Conservation (phyloP, 2,888 invertebrate species). For the Steinernema hermaphroditum region DNA sequence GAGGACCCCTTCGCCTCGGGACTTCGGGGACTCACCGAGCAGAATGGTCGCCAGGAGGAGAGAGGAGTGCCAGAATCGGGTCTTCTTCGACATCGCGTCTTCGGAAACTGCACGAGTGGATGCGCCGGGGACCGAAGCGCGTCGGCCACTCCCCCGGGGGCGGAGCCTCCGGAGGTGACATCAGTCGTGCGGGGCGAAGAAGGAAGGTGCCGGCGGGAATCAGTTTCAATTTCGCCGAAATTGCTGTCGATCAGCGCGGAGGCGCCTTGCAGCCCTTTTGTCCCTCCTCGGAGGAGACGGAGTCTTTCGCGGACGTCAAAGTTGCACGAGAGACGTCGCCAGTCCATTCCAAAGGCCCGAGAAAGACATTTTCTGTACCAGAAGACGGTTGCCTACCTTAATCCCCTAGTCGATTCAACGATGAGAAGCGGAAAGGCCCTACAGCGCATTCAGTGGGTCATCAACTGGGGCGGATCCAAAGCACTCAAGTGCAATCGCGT, state of each 20-base stretch:
- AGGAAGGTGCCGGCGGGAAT: slow-evolving; percentile 16
- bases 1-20: no score
- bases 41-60: slow-evolving; percentile 11
- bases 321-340: no score
- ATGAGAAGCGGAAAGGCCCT: not conserved
- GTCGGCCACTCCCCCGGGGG: slow-evolving; percentile 6
- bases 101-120: not conserved
- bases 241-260: not conserved
- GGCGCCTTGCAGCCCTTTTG: slow-evolving; percentile 4
- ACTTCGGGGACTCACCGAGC: not conserved
- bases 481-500: no score
- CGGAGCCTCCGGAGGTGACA: slow-evolving; percentile 17
- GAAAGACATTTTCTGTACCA: no score
- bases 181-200: slow-evolving; percentile 3
- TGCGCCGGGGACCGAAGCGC: not conserved
- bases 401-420: not conserved
- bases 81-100: slow-evolving; percentile 1
- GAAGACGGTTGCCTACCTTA: no score
- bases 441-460: not conserved
- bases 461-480: no score
- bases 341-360: no score
- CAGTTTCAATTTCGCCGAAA: slow-evolving; percentile 21
- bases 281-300: no score
- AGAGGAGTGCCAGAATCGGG: slow-evolving; percentile 8
- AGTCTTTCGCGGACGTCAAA: no score